phyloP scores from a whole-genome alignment of 2,797 vertebrate species.

The Poecilia velifera region DNA sequence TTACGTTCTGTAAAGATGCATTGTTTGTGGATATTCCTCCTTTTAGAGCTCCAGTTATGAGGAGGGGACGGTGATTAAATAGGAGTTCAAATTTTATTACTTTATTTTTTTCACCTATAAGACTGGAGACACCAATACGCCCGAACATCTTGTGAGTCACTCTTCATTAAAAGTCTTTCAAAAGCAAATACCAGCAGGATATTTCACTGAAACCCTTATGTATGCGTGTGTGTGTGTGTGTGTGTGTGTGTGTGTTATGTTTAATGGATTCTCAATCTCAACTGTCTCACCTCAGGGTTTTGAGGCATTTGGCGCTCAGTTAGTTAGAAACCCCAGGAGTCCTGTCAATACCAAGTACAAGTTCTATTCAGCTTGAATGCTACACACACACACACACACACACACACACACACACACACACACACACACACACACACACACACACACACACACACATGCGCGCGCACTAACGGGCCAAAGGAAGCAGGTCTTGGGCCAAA shows the following conservation, averaged over 20 bases:
- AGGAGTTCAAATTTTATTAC: conserved; percentile 35
- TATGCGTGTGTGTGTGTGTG: conserved; percentile 12
- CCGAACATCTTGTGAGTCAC: conserved; percentile 54
- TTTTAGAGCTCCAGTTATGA: conserved; percentile 25
- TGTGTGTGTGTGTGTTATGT: conserved; percentile 22
- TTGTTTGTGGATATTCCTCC: conserved; percentile 23
- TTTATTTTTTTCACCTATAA: conserved; percentile 32
- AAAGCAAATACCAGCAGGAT: conserved; percentile 53
- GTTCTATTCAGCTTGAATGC: conserved; percentile 31
- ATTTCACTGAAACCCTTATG: conserved; percentile 41
- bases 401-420: conserved; percentile 20
- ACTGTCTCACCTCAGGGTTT: conserved; percentile 55
- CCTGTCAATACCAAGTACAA: conserved; percentile 57
- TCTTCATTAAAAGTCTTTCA: conserved; percentile 43
- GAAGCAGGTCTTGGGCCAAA: conserved; percentile 44
- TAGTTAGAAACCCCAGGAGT: conserved; percentile 49
- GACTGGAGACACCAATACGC: conserved; percentile 34
- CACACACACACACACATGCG: conserved; percentile 8
- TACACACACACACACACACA: too few relatives aligned
- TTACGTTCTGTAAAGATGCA: conserved; percentile 27
- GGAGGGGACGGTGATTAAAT: conserved; percentile 4
- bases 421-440: conserved; percentile 14
- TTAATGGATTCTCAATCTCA: conserved; percentile 44
- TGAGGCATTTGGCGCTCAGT: conserved; percentile 51
- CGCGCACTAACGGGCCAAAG: conserved; percentile 18